Percentiles rank a stretch among this genome's conserved stretches.
These are phyloP conservation scores for Tokudaia tokunoshimensis DNA, from an alignment of 2,797 vertebrate species.

Conservation along the genomic window DNA sequence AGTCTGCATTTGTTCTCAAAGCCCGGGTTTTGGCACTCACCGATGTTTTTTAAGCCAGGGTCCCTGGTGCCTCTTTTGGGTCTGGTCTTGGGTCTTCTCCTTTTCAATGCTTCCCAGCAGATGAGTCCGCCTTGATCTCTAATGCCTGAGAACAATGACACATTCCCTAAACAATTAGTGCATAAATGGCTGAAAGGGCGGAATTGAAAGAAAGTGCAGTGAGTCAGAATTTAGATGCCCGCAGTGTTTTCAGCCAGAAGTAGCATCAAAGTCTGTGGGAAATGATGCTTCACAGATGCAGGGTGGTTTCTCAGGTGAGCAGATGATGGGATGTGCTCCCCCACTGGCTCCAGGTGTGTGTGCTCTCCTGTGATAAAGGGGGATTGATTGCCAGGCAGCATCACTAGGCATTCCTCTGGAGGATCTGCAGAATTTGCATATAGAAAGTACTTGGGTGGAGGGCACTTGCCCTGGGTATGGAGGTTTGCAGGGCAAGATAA, in stretches of 20 bases:
- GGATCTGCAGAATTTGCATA: conserved; percentile 49
- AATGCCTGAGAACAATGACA: conserved; percentile 54
- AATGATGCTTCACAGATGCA: neutral
- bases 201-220: conserved; percentile 77
- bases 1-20: neutral
- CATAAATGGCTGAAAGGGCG: conserved; percentile 23
- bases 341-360: neutral
- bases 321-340: neutral
- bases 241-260: conserved; percentile 68
- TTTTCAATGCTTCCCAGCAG: neutral
- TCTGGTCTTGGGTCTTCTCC: neutral
- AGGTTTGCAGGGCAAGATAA: too few relatives aligned
- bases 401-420: conserved; percentile 36
- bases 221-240: conserved; percentile 73
- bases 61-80: neutral
- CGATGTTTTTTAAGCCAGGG: neutral
- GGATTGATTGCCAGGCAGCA: conserved; percentile 50
- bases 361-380: conserved; percentile 70
- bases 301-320: neutral
- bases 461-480: neutral
- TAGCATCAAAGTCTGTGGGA: conserved; percentile 53
- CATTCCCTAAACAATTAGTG: conserved; percentile 74
- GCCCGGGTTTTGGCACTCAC: neutral
- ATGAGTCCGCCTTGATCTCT: neutral
- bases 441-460: neutral